Evolutionary conservation across 2,888 invertebrate species (phyloP), one percentile per base, ranked within the genome.

Genomic region (Volucella zonaria): DNA sequence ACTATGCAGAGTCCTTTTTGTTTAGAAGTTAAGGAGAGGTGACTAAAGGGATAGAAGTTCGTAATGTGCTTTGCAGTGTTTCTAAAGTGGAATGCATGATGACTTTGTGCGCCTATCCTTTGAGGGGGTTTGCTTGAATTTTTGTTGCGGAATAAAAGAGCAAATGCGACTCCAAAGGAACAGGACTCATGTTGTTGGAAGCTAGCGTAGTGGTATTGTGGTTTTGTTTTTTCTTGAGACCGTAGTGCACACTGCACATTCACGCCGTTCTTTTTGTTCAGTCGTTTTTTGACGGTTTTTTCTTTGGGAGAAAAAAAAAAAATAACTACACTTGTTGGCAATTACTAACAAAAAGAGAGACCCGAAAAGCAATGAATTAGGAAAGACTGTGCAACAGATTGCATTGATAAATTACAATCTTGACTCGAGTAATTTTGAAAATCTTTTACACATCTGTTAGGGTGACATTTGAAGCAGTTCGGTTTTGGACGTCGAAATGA

Each of bases 61-160:
- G 54, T 15, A 45, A 59, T 51, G 49, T 51, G 42, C 49, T 61
- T 12, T 31, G 38, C 23, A 45, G 54, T 61, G 18, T 52, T 62
- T 43, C 11, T 43, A 61, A 76, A 58, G 43, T 51, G 45, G 15
- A 77, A 56, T 12, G 80, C 42, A 80, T 73, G 59, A 67, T 38
- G 67, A 54, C 49, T 59, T 66, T 73, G 31, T 31, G 40, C 18
- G 59, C 45, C 58, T 51, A 31, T 59, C 12, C 43, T 15, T 12
- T 14, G n/a, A 3, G 58, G 58, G 10, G 23, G 8, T 54, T 79
- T 43, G 49, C 31, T 56, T 47, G 23, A 38, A 8, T 43, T 49
- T 49, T 74, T 74, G 62, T 62, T 54, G 56, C 49, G 59, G 18
- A 61, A 74, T 62, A 80, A 49, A 80, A 56, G 42, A 61, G 62